Percentiles rank a stretch among this genome's conserved stretches.
Conservation (phyloP, 2,797 vertebrate species). For the Acrossocheilus wenchowensis region DNA sequence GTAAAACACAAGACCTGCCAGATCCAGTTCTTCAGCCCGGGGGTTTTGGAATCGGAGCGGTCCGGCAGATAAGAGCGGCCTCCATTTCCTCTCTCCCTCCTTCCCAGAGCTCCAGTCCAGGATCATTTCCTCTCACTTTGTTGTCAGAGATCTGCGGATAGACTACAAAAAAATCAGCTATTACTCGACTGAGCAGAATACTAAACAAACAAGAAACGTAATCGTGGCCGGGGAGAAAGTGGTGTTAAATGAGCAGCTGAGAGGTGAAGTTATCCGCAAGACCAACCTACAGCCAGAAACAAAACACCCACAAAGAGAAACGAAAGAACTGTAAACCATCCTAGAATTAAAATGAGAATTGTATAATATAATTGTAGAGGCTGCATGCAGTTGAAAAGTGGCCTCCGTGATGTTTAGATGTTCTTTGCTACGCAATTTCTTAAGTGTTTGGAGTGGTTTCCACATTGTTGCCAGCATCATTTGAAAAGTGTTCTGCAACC, state of each 20-base stretch:
- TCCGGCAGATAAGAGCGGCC: constrained; percentile 56
- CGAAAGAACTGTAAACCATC: neutral
- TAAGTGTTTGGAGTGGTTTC: too few relatives aligned
- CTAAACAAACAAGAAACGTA: constrained; percentile 54
- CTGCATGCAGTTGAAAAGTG: neutral
- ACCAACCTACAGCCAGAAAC: neutral
- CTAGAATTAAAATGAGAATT: neutral
- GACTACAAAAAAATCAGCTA: constrained; percentile 34
- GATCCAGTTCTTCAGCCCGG: constrained; percentile 45
- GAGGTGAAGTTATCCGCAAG: constrained; percentile 21
- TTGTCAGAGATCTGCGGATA: constrained; percentile 62
- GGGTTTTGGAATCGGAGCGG: constrained; percentile 49
- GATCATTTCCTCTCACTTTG: constrained; percentile 64
- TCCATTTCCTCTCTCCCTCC: constrained; percentile 47
- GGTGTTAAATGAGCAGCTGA: constrained; percentile 33
- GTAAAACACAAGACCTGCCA: constrained; percentile 30
- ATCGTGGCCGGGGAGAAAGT: constrained; percentile 41
- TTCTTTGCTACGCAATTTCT: too few relatives aligned
- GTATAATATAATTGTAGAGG: neutral
- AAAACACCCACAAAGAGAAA: neutral
- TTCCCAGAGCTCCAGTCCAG: constrained; percentile 45
- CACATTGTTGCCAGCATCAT: too few relatives aligned
- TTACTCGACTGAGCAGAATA: constrained; percentile 57
- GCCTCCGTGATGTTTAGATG: neutral
- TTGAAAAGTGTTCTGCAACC: neutral